Evolutionary conservation across 2,888 invertebrate species (phyloP), one percentile per base, ranked within the genome.

Genomic region (Frankliniella intonsa): DNA sequence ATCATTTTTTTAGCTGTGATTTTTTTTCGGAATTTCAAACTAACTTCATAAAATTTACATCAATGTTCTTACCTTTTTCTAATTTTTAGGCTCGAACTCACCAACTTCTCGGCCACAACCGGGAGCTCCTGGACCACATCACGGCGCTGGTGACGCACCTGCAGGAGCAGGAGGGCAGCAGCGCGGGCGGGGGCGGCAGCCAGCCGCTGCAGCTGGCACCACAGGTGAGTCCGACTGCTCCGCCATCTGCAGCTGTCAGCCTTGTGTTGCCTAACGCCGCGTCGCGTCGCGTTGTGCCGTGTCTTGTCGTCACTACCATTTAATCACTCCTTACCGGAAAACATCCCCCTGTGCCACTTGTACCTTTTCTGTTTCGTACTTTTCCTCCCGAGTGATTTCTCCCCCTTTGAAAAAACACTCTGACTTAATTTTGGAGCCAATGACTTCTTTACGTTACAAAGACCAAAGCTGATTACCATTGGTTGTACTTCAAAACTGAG

Each of bases 81-180:
- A 9, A 3, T 62, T 49, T 25, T 3, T 89, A 94, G 92, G 91
- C 97, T 22, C 92, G 97, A 85, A 97, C 97, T 10, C 97, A 98
- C 87, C 98, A 98, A 88, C 90, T 99, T 83, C 89, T 99, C 85
- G 93, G 97, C 81, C 97, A 98, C 87, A 99, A 99, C 89, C 94
- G 97, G 85, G 98, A 98, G 88, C 89, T 99, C 80, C 89, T 99
- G 84, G 97, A 98, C 87, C 98, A 99, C 88, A 95, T 99, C 86
- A 94, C 96, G 80, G 94, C 95, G 17, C 90, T 99, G 85, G 97
- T 98, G 22, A 91, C 94, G 9, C 94, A 95, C 85, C 91, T 98
- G 84, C 96, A 96, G 86, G 95, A 96, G 84, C 92, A 96, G 84
- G 98, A 98, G 86, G 69, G 69, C 25, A 25, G 69, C 69, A 22